Base-by-base conservation (phyloP, 2,113 vertebrate genomes). In the Hystrix cristata region DNA sequence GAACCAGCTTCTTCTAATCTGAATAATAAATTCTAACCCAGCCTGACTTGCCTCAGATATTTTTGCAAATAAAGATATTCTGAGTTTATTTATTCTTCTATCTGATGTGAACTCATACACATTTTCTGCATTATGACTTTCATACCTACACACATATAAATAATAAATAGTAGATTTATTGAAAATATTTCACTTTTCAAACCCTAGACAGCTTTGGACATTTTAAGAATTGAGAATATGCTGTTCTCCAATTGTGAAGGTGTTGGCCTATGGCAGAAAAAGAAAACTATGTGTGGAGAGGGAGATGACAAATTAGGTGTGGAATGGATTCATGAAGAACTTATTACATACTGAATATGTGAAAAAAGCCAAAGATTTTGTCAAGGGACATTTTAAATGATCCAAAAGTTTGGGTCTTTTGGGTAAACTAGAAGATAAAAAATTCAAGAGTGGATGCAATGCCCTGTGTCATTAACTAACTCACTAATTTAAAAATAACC, bases 361-460 rank as follows among this genome's bases (percentile, higher is more conserved):
- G 31, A 93, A 76, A 72, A 79, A 64, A 93, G 27, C 60, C 34
- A 46, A 91, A 95, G 89, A 46, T 23, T 9, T 60, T 31, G 46
- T 67, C 69, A 21, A 48, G n/a, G 65, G 29, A 86, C n/a, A 83
- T 67, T 91, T 93, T 87, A 88, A 94, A 85, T 93, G 38, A 76
- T 4, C 9, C 48, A 48, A 13, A 57, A 67, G 46, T 80, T 80
- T 38, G 38, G 27, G 16, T 85, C 84, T 51, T 82, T 74, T 59
- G 19, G 16, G 25, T 67, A 59, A 84, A 15, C 46, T 92, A 78
- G 69, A 95, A 46, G 31, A 74, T 43, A 64, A 88, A 57, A 46
- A 57, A 83, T 51, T 48, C 10, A 95, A 82, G 9, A 78, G 23
- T 48, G 46, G 46, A 71, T 60, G 34, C 14, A 13, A 55, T 38